phyloP scores from a whole-genome alignment of 2,888 invertebrate genomes.

The Ecliptopera silaceata region DNA sequence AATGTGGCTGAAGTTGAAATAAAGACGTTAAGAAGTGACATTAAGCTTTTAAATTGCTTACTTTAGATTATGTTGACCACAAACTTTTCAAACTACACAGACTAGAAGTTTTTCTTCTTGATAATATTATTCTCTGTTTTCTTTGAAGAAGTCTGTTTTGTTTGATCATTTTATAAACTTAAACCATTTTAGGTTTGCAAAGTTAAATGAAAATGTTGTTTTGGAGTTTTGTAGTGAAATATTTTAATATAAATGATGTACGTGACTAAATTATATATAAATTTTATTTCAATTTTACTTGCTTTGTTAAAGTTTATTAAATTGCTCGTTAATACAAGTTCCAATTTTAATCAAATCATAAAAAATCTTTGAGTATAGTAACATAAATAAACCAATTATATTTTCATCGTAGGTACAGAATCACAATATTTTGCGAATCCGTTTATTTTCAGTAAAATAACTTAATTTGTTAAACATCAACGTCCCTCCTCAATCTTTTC shows the following conservation, averaged over 20 bases:
- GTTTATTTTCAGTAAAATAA: slow-evolving; percentile 3
- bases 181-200: background rate
- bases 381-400: too few relatives aligned
- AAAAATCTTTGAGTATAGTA: too few relatives aligned
- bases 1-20: slow-evolving; percentile 70
- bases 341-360: too few relatives aligned
- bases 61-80: slow-evolving; percentile 31
- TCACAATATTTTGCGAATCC: too few relatives aligned
- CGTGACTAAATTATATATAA: too few relatives aligned
- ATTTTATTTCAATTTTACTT: too few relatives aligned
- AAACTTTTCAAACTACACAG: slow-evolving; percentile 15
- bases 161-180: background rate
- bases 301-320: too few relatives aligned
- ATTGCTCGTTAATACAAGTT: too few relatives aligned
- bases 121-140: slow-evolving; percentile 5
- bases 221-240: too few relatives aligned
- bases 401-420: too few relatives aligned
- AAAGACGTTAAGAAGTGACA: slow-evolving; percentile 56
- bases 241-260: too few relatives aligned
- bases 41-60: slow-evolving; percentile 21
- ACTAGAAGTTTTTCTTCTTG: slow-evolving; percentile 13
- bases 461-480: slow-evolving; percentile 17
- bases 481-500: slow-evolving; percentile 24
- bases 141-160: slow-evolving; percentile 1
- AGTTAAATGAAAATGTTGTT: background rate